Evolutionary conservation across 2,113 vertebrate species (phyloP).

Genomic region (Ciconia maguari): DNA sequence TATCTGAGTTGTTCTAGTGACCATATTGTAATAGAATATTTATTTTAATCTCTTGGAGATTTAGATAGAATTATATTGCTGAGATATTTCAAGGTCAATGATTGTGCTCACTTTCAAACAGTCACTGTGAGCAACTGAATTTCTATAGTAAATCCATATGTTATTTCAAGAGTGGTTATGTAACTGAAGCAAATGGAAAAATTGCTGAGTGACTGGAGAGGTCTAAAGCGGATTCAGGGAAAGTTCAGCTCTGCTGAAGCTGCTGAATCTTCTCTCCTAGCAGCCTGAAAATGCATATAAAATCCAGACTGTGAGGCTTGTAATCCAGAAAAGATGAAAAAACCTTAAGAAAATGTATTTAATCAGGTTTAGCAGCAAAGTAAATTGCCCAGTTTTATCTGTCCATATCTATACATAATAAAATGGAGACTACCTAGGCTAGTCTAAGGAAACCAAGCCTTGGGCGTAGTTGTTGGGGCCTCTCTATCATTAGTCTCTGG

Average conservation of each 20-base stretch:
- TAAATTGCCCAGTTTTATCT: not conserved
- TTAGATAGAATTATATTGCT: not conserved
- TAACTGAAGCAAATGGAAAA: constrained; percentile 9
- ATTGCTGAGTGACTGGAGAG: not conserved
- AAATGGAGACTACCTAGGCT: not conserved
- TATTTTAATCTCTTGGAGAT: not conserved
- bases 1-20: not conserved
- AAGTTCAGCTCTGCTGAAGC: not conserved
- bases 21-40: not conserved
- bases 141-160: not conserved
- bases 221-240: not conserved
- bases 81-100: not conserved
- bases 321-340: not conserved
- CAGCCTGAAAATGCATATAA: not conserved
- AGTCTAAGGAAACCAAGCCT: not conserved
- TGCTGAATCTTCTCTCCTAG: not conserved
- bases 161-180: not conserved
- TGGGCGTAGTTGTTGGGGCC: not conserved
- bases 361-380: not conserved
- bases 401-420: not conserved
- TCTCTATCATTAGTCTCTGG: fast-evolving
- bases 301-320: not conserved
- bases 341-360: not conserved
- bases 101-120: not conserved
- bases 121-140: not conserved